Evolutionary conservation across 1,140 invertebrate genomes (phyloP).

Genomic region (Bilobella aurantiaca): DNA sequence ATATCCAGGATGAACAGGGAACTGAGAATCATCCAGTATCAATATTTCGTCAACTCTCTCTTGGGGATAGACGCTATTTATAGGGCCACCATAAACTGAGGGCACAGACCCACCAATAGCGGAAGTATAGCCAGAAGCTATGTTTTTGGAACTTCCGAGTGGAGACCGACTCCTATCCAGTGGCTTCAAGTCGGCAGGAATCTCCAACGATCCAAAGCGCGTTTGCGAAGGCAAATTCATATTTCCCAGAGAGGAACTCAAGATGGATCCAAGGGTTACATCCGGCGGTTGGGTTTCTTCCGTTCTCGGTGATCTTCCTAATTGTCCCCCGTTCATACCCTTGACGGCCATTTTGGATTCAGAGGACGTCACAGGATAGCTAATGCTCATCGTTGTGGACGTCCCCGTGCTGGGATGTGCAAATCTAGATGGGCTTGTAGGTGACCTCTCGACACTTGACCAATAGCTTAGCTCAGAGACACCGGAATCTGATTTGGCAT

Average conservation of each 20-base stretch:
- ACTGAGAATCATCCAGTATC: neutral
- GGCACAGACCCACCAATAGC: no score
- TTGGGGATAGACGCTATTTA: no score
- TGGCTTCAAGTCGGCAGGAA: neutral
- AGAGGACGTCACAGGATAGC: slow-evolving; percentile 9
- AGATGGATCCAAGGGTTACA: neutral
- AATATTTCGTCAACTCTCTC: no score
- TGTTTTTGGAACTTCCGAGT: neutral
- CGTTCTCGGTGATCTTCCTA: slow-evolving; percentile 8
- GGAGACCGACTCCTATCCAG: neutral
- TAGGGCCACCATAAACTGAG: no score
- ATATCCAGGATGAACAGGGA: neutral
- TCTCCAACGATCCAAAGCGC: neutral
- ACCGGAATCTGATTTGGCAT: slow-evolving; percentile 69
- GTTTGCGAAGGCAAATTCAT: neutral
- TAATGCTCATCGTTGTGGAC: slow-evolving; percentile 15
- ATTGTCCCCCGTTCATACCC: slow-evolving; percentile 37
- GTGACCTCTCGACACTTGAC: slow-evolving; percentile 72
- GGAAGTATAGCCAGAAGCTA: no score
- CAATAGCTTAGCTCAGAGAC: slow-evolving; percentile 72
- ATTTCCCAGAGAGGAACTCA: neutral
- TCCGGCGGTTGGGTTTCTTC: slow-evolving; percentile 17
- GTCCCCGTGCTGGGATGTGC: neutral
- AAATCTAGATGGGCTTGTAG: slow-evolving; percentile 41
- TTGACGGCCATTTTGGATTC: neutral